These are phyloP conservation scores for Amazona ochrocephala DNA, from an alignment of 2,797 vertebrate species.

Conservation along the genomic window DNA sequence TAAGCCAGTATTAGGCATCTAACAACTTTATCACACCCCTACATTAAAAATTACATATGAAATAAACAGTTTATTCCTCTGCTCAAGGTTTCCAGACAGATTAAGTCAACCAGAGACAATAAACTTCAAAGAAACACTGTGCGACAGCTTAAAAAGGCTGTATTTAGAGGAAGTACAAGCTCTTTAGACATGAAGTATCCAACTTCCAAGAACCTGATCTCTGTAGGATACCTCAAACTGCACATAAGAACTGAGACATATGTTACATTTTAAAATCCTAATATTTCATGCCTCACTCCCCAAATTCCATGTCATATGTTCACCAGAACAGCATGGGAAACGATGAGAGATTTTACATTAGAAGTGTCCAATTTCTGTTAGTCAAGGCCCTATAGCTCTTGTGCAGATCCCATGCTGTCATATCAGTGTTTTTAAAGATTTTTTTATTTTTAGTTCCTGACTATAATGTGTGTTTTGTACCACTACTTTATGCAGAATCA, in stretches of 20 bases:
- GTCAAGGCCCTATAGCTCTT: not conserved
- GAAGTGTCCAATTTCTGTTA: not conserved
- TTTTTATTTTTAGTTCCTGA: not conserved
- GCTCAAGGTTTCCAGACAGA: not conserved
- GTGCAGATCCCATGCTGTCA: not conserved
- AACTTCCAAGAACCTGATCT: not conserved
- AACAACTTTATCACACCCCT: not conserved
- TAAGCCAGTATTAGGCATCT: not conserved
- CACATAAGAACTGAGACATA: accelerated
- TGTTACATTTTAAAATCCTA: not conserved
- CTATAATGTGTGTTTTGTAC: not conserved
- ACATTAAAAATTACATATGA: not conserved
- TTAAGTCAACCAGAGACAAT: not conserved
- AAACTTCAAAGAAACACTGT: not conserved
- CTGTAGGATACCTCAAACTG: not conserved
- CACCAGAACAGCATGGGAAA: not conserved
- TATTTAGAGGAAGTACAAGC: not conserved
- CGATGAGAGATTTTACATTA: not conserved
- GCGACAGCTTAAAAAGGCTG: not conserved
- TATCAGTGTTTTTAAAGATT: not conserved
- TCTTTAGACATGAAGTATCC: not conserved
- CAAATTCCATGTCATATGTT: not conserved
- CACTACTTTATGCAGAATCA: not conserved
- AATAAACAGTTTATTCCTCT: not conserved
- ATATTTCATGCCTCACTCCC: not conserved